Evolutionary conservation across 2,113 vertebrate species (phyloP).

Genomic region (Peromyscus californicus): DNA sequence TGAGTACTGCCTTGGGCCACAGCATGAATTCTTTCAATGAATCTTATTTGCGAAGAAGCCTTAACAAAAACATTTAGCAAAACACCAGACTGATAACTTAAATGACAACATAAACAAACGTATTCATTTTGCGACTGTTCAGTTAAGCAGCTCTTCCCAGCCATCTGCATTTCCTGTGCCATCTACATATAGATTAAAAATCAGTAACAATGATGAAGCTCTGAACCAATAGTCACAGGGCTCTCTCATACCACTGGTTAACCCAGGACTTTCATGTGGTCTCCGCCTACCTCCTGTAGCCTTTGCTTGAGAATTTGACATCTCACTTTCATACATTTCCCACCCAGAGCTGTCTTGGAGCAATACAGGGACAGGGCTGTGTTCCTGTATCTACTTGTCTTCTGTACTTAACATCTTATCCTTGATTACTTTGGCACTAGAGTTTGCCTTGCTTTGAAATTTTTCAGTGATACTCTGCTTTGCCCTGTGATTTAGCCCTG

Average conservation of each 20-base stretch:
- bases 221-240: not conserved
- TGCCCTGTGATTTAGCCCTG: not conserved
- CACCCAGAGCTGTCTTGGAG: not conserved
- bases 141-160: not conserved
- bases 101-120: slow-evolving; percentile 39
- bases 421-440: not conserved
- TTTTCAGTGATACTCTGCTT: not conserved
- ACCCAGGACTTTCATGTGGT: not conserved
- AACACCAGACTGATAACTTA: slow-evolving; percentile 36
- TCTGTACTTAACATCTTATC: not conserved
- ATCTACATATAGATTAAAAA: not conserved
- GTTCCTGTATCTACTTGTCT: not conserved
- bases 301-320: not conserved
- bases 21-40: slow-evolving; percentile 52
- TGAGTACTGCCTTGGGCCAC: slow-evolving; percentile 11
- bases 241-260: not conserved
- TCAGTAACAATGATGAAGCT: not conserved
- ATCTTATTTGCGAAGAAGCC: slow-evolving; percentile 32
- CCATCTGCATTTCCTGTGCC: slow-evolving; percentile 12
- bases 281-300: not conserved
- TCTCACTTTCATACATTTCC: not conserved
- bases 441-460: not conserved
- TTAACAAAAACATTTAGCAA: slow-evolving; percentile 56
- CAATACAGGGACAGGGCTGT: not conserved
- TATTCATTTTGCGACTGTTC: slow-evolving; percentile 43